Evolutionary conservation across 2,113 vertebrate genomes (phyloP).

Genomic region (Rhegmatorhina hoffmannsi): DNA sequence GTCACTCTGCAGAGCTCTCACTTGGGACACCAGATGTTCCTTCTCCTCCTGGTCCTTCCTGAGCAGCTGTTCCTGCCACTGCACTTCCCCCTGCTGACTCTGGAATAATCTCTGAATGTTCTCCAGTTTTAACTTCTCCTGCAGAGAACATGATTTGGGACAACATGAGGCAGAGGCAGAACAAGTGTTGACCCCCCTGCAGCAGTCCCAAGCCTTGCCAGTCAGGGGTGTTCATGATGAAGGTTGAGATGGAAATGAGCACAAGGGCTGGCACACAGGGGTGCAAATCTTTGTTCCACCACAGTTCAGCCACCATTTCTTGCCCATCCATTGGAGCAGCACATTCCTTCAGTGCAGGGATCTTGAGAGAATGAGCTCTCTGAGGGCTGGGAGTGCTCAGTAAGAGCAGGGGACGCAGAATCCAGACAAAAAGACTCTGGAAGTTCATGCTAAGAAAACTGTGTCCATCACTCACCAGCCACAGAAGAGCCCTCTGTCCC

Average conservation of each 20-base stretch:
- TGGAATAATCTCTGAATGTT: slow-evolving; percentile 67
- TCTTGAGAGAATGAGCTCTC: too few relatives aligned
- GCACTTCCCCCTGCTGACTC: slow-evolving; percentile 71
- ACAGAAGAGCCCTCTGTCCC: background rate
- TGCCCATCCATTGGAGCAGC: background rate
- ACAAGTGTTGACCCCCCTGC: background rate
- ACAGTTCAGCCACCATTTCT: background rate
- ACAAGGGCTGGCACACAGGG: background rate
- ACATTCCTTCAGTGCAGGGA: background rate
- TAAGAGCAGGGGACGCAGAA: background rate
- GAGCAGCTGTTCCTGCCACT: slow-evolving; percentile 74
- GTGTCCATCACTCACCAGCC: background rate
- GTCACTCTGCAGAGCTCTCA: slow-evolving; percentile 40
- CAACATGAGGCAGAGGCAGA: background rate
- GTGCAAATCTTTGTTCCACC: background rate
- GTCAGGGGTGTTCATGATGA: background rate
- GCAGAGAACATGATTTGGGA: background rate
- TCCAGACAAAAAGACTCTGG: background rate
- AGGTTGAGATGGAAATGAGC: background rate
- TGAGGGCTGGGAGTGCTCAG: too few relatives aligned
- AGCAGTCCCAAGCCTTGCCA: background rate
- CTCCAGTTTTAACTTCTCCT: slow-evolving; percentile 81
- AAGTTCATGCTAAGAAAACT: background rate
- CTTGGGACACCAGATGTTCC: slow-evolving; percentile 53
- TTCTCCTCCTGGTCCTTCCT: slow-evolving; percentile 69